Base-by-base conservation (phyloP, 1,140 invertebrate genomes). In the Brachionus angularis region DNA sequence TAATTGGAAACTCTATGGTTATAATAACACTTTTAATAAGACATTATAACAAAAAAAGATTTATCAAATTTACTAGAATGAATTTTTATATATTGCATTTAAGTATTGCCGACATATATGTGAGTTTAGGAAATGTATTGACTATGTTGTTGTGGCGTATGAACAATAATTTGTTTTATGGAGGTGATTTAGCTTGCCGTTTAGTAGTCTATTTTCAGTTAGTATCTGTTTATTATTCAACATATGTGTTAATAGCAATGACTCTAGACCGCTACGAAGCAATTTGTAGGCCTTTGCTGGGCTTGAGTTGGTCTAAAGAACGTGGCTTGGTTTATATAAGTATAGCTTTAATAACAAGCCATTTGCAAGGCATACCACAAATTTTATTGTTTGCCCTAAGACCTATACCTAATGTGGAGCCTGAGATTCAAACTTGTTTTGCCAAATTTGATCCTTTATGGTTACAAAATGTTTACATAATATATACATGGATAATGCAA, bases 181-280 rank as follows among this genome's bases (percentile, higher is more conserved):
- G 87, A 10, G 86, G 86, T 1, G 81, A 84, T 52, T 69, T 86
- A 23, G 78, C 88, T 3, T 89, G 88, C 77, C 50, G 76, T 1
- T 73, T 76, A 18, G 47, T 67, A 27, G 42, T 50, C 3, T 67
- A 67, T 67, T 80, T 83, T 3, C 85, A 90, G 84, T 86, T 86
- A 0, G 85, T 92, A 27, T 91, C 93, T 29, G 92, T 90, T 33
- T 95, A 93, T 78, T 91, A 90, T 4, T 95, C 92, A 1, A 96
- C 91, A 0, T 96, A 95, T 77, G 91, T 95, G 5, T 84, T 96
- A 33, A 92, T 96, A 12, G 91, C 92, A 1, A 84, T 96, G 23
- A 94, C 91, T 75, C 91, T 96, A 74, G 93, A 96, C 81, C 85
- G 93, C 76, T 93, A 93, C 76, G 91, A 95, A 77, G 92, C 92